Evolutionary conservation across 2,797 vertebrate genomes (phyloP), one percentile per base, ranked within the genome.

Genomic region (Sebastes hopkinsi): DNA sequence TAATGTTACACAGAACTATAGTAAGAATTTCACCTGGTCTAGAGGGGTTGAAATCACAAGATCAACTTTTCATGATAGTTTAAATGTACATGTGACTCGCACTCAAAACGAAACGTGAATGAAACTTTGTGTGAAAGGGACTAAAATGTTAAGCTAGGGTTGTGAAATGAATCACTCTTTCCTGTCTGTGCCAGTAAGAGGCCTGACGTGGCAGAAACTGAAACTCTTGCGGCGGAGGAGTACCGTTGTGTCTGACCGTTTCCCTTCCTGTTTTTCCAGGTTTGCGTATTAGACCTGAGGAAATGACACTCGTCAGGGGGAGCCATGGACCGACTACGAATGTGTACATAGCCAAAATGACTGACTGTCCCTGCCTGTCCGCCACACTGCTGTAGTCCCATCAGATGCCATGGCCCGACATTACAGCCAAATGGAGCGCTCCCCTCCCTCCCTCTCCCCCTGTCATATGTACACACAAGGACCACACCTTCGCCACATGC

Each of bases 271-370:
- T 84, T 59, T 84, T 92, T 34, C 0, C 94, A 99, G 98, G 98
- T 99, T 95, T 99, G 98, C 91, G 98, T 99, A 92, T 95, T 99
- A 96, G 98, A 99, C 93, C 96, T 99, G 94, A 97, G 98, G 96
- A 99, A 99, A 99, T 99, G 98, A 98, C 96, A 94, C 95, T 96
- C 93, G 94, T 95, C 92, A 77, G 93, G 94, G 95, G 97, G 97
- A 98, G 96, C 97, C 97, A 97, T 97, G 97, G 97, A 97, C 97
- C 97, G 97, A 99, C 97, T 97, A 97, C 96, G 98, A 99, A 99
- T 98, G 98, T 99, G 98, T 99, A 98, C 97, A 99, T 98, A 98
- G 98, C 98, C 98, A 99, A 99, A 99, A 97, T 95, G 97, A 98
- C 96, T 97, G 97, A 97, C 96, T 98, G 96, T 96, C 96, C 96